Base-by-base conservation (phyloP, 2,888 invertebrate genomes). In the Fabriciana adippe region DNA sequence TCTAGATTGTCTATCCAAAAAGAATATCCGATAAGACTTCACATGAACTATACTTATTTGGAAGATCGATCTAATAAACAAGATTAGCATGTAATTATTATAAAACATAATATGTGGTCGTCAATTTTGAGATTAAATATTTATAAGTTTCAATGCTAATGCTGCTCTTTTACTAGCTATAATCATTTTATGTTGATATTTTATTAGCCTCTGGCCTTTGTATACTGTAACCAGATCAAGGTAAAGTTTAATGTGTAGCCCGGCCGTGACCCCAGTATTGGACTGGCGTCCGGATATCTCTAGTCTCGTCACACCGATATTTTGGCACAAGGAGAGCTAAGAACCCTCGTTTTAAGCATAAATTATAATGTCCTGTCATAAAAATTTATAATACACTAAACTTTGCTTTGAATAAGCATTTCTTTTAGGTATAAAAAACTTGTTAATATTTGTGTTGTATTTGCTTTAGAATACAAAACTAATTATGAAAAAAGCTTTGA, bases 221-320 rank as follows among this genome's bases (percentile, higher is more conserved):
- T 55, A 69, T 63, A 62, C 64, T 66, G 53, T 71, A 73, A 66
- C 62, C 64, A 63, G 72, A 73, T 72, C 74, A 73, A 75, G 75
- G 75, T 72, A 67, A 69, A 68, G 70, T 70, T 73, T 74, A 74
- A 71, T 70, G 70, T 59, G 62, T 55, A 61, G 64, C 57, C 68
- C 71, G 75, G 68, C 75, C 75, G 60, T 73, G 74, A 72, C 69
- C 70, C 65, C 69, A 45, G 67, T 63, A 50, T 47, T 53, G 41
- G 55, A 67, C 53, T 53, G 69, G 66, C 72, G 71, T 65, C 71
- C 69, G 67, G 73, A 57, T 68, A 71, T 50, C 64, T 54, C 55
- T 62, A 65, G 64, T 62, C 51, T 54, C 65, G 59, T 68, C 65
- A 57, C 48, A 60, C 55, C 59, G 56, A 61, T 48, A 55, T 55